Base-by-base conservation (phyloP, 2,888 invertebrate species). In the Spodoptera picta region DNA sequence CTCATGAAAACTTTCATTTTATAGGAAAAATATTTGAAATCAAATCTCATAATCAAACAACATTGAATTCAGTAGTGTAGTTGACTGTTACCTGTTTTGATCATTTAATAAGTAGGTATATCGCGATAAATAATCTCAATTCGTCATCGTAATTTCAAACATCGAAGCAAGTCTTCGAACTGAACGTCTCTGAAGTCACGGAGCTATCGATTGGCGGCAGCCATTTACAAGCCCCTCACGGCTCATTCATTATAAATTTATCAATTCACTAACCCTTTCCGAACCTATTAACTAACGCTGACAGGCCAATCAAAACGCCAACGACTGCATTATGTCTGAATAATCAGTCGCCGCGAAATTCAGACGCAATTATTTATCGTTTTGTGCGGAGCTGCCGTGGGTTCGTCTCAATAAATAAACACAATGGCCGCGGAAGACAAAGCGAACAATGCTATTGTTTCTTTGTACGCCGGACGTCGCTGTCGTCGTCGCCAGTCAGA, bases 371-470 rank as follows among this genome's bases (percentile, higher is more conserved):
- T 77, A 80, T 83, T 83, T 73, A 80, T 80, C 73, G 76, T 76
- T 74, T 71, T 73, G 73, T 73, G 73, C 71, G 60, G 64, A 74
- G 77, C 69, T 77, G 79, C 78, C 80, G 81, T 80, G 79, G 79
- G 74, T 77, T 73, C 80, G 79, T 81, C 81, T 85, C 83, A 85
- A 87, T 89, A 90, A 88, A 90, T 87, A 90, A 83, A 82, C 83
- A 88, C 87, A 89, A 89, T 87, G 88, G 86, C 80, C 75, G 73
- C 54, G 58, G 74, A 81, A 85, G 84, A 90, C 90, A 89, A 90
- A 84, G 85, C 77, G 67, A 80, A 83, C 83, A 85, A 82, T 80
- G 80, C 77, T 74, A 76, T 85, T 83, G 86, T 84, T 78, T 69
- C 71, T 72, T 51, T 56, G 60, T 55, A n/a, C 63, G 56, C 66